Base-by-base conservation (phyloP, 2,797 vertebrate genomes). In the Acanthis flammea region DNA sequence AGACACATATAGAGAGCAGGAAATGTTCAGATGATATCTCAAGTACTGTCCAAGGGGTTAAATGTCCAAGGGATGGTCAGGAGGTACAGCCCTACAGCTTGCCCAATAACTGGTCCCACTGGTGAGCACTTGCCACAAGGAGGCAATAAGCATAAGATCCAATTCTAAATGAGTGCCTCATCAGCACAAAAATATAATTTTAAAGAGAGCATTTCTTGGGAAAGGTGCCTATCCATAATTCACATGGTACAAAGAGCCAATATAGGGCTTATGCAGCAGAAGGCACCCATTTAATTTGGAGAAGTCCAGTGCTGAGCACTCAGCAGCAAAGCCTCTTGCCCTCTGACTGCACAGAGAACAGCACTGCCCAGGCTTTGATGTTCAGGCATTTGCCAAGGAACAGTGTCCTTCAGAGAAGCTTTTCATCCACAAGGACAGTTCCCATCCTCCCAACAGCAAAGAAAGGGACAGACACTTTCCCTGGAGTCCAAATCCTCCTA, bases 171-270 rank as follows among this genome's bases (percentile, higher is more conserved):
- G 42, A 76, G 53, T 87, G 71, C 85, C 47, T 30, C 61, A 78
- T 84, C 92, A 94, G 84, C 86, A 90, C 35, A 92, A 93, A 94
- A 93, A 41, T 9, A 44, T 54, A 87, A 93, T 96, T 93, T 92
- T 70, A 47, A 94, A 79, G 65, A 91, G n/a, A 92, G 33, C 17
- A 55, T 50, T 92, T 90, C 8, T 92, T 93, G 74, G 89, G 80
- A 87, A 88, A 88, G 62, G 65, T 88, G 94, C 92, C 93, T 92
- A 85, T 42, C 75, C 5, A 7, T 66, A 88, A 95, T 79, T 94
- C 72, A 68, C 41, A 71, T 0, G 2, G 62, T 53, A 42, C 30
- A 63, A 74, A 80, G 44, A 72, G 80, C 78, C 92, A 93, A 47
- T 4, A 0, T 12, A 42, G 30, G 60, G 48, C 53, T 95, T 84